phyloP scores from a whole-genome alignment of 1,140 invertebrate species.

The Thaumetopoea pityocampa region DNA sequence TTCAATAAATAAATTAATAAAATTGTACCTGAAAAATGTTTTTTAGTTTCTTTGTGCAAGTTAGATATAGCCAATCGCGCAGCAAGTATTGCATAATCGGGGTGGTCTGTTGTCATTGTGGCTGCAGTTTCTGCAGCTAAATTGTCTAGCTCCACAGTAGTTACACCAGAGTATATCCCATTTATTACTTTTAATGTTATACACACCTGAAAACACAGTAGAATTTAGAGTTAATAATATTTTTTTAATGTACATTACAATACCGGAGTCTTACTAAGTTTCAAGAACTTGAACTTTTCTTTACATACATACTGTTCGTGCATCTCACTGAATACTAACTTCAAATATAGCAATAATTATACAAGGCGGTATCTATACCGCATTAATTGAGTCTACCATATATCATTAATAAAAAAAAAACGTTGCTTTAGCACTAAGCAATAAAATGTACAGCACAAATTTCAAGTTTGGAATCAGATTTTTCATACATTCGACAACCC shows the following conservation, averaged over 20 bases:
- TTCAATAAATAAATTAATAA: constrained; percentile 3
- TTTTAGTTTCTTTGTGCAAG: constrained; percentile 97
- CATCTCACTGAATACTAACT: too few relatives aligned
- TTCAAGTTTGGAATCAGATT: too few relatives aligned
- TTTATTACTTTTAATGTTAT: constrained; percentile 94
- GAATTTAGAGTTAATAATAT: constrained; percentile 6
- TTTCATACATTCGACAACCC: too few relatives aligned
- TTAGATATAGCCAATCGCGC: constrained; percentile 98
- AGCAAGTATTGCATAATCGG: constrained; percentile 97
- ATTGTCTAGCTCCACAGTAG: constrained; percentile 97
- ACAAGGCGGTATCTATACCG: too few relatives aligned
- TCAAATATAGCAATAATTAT: too few relatives aligned
- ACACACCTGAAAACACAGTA: constrained; percentile 76
- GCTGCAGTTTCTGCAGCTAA: constrained; percentile 97
- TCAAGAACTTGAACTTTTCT: too few relatives aligned
- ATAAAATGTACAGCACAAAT: too few relatives aligned
- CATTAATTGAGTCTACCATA: too few relatives aligned
- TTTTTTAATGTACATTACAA: background rate
- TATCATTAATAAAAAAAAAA: too few relatives aligned
- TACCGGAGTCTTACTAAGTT: too few relatives aligned
- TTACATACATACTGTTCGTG: too few relatives aligned
- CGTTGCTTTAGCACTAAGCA: too few relatives aligned
- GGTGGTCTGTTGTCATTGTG: constrained; percentile 96
- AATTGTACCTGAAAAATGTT: constrained; percentile 87
- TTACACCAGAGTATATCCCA: constrained; percentile 96